These are phyloP conservation scores for Xanthia togata DNA, from an alignment of 2,888 invertebrate genomes.

Conservation along the genomic window DNA sequence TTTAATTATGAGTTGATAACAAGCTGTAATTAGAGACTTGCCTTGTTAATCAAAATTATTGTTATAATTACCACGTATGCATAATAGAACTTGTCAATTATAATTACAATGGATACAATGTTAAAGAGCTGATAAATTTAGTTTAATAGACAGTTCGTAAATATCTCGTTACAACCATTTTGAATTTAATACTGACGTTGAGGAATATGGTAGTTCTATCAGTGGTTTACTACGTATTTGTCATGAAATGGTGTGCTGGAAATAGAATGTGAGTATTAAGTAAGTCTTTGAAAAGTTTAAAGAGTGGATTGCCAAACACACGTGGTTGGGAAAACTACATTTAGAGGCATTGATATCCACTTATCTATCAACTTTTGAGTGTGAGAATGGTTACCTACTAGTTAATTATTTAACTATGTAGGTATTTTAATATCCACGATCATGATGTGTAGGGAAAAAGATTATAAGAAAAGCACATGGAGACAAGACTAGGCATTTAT, in stretches of 20 bases:
- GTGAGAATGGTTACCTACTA: no score
- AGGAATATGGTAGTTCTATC: neutral
- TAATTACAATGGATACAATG: slow-evolving; percentile 21
- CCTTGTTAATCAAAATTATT: slow-evolving; percentile 37
- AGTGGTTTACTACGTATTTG: neutral
- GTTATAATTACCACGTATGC: slow-evolving; percentile 63
- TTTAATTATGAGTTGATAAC: neutral
- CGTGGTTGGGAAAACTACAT: no score
- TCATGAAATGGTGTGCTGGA: neutral
- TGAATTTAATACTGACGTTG: neutral
- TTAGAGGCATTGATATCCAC: no score
- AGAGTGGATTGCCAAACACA: no score
- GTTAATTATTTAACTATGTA: no score
- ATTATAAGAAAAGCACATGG: no score
- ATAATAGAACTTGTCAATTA: slow-evolving; percentile 33
- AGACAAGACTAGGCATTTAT: no score
- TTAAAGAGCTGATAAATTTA: slow-evolving; percentile 5
- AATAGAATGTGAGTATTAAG: neutral
- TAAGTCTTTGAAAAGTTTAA: neutral
- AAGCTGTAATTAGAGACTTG: slow-evolving; percentile 22
- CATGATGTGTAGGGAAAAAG: no score
- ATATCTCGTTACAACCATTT: neutral
- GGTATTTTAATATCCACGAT: no score
- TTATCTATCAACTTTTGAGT: no score
- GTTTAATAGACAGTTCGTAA: neutral